Conservation (phyloP, 2,113 vertebrate genomes). For the Marmota flaviventris region DNA sequence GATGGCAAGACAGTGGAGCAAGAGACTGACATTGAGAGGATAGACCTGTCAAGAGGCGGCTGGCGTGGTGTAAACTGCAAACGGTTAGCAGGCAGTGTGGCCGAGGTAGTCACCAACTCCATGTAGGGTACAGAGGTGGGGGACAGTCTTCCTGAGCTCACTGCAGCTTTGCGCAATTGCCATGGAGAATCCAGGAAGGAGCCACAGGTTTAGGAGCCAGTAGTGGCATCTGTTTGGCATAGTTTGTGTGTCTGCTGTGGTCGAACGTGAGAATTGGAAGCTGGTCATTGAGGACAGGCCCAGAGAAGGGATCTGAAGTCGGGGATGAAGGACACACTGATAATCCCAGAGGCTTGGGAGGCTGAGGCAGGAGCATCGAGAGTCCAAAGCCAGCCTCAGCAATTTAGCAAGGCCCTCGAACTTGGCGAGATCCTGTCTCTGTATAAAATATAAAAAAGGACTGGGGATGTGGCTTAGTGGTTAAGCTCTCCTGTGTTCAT, state of each 20-base stretch:
- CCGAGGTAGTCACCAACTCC: fast-evolving
- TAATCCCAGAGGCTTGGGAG: too few relatives aligned
- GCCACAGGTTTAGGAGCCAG: background rate
- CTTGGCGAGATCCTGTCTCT: too few relatives aligned
- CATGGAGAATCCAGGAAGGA: background rate
- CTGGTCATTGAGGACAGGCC: background rate
- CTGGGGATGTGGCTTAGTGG: too few relatives aligned
- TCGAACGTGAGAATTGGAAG: background rate
- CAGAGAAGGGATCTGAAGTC: background rate
- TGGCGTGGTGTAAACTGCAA: fast-evolving
- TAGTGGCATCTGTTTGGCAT: background rate
- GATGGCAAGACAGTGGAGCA: background rate
- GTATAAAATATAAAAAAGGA: too few relatives aligned
- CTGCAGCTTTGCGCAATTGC: too few relatives aligned
- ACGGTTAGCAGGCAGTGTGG: too few relatives aligned
- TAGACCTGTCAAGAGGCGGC: fast-evolving
- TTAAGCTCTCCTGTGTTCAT: too few relatives aligned
- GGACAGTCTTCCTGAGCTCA: background rate
- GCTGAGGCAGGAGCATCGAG: too few relatives aligned
- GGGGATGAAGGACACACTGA: too few relatives aligned
- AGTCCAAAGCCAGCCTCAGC: too few relatives aligned
- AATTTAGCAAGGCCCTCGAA: too few relatives aligned
- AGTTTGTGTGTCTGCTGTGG: background rate
- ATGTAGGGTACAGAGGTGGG: fast-evolving
- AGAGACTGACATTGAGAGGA: fast-evolving